Evolutionary conservation across 2,888 invertebrate species (phyloP), one percentile per base, ranked within the genome.

Genomic region (Melieria omissa): DNA sequence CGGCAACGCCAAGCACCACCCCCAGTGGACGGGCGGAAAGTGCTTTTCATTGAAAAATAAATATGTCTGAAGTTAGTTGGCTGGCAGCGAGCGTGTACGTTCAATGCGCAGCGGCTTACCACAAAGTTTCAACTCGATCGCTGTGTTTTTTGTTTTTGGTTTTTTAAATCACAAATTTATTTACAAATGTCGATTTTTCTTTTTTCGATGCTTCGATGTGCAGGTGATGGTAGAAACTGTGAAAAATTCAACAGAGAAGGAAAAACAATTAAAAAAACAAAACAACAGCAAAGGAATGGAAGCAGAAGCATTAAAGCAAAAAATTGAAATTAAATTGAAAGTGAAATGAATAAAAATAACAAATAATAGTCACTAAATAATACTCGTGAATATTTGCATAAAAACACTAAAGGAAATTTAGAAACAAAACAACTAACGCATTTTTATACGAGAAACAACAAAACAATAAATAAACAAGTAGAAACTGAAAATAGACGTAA

Each of bases 261-360:
- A 57, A 47, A 65, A 60, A 61, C 52, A 52, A n/a, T 54, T 5
- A 14, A 10, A 7, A 14, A 16, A 47, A 63, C 45, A 10, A 46
- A n/a, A 46, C 63, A 52, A 47, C 6, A 58, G 46, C 5, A 60
- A n/a, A 57, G 14, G 9, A 58, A 47, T 10, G n/a, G 55, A 58
- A 64, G 16, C 49, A 54, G 41, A 55, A 12, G 29, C n/a, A 65
- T 14, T 7, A 60, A 46, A 44, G 29, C 29, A 55, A 63, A 29
- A 42, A 62, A 71, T 54, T 5, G 44, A 44, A 54, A 47, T 10
- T 3, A 60, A 63, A 72, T 12, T 16, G 16, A 60, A 58, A 16
- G 29, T 12, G 16, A 61, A 69, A 61, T 54, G 57, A 67, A 46
- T 58, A 66, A 70, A 57, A 62, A 63, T 52, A 68, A 58, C 49